Conservation (phyloP, 1,140 invertebrate species). For the Gonatopus flavifemur region DNA sequence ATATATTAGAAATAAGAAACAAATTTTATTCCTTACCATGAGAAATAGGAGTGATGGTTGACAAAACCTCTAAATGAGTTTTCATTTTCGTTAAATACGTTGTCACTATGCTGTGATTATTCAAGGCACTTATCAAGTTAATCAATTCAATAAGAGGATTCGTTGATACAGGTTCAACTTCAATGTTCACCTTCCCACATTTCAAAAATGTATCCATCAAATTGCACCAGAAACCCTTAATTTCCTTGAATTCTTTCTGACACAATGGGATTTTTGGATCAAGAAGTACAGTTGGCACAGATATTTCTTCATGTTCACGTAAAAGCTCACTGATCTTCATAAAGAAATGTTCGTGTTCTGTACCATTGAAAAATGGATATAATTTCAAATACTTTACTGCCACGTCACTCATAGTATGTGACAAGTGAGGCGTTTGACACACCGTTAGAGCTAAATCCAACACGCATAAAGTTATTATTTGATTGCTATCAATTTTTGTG, state of each 20-base stretch:
- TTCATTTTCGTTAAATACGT: conserved; percentile 38
- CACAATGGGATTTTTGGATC: conserved; percentile 36
- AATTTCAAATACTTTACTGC: conserved; percentile 42
- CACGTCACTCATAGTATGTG: conserved; percentile 36
- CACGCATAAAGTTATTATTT: conserved; percentile 39
- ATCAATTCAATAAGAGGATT: too few species aligned
- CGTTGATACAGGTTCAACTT: too few species aligned
- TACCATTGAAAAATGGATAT: conserved; percentile 30
- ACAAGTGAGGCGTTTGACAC: conserved; percentile 21
- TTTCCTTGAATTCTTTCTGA: conserved; percentile 31
- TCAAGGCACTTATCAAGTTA: too few species aligned
- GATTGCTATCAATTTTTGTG: conserved; percentile 20
- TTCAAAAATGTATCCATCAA: too few species aligned
- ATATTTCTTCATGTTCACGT: conserved; percentile 24
- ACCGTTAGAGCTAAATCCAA: conserved; percentile 45
- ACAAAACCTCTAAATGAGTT: conserved; percentile 35
- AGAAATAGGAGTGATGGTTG: conserved; percentile 31
- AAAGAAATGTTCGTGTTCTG: conserved; percentile 31
- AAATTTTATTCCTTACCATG: conserved; percentile 3
- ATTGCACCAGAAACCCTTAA: conserved; percentile 35
- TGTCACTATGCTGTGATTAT: too few species aligned
- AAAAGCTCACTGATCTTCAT: conserved; percentile 33
- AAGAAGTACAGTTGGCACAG: conserved; percentile 32
- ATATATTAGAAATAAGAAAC: background rate
- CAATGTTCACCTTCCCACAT: too few species aligned